Percentiles rank a stretch among this genome's conserved stretches.
Evolutionary conservation across 2,888 invertebrate species (phyloP).

Genomic region (Eilema sororculum): DNA sequence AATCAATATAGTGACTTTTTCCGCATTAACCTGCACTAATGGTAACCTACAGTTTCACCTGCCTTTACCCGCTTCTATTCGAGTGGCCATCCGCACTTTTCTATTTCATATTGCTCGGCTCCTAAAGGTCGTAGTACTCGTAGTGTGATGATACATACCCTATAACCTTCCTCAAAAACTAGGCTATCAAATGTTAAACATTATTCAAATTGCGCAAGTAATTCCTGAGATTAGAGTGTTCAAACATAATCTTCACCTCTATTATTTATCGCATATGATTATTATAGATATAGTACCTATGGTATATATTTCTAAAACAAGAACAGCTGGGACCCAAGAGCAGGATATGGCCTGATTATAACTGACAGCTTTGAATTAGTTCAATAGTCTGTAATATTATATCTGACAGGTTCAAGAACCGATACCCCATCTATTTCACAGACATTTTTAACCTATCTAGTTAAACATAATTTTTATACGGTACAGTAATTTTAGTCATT

Average conservation of each 20-base stretch:
- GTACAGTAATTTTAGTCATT: constrained; percentile 4
- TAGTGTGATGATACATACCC: neutral
- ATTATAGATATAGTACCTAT: neutral
- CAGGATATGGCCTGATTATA: neutral
- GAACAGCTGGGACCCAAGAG: neutral
- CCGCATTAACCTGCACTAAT: neutral
- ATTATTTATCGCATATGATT: neutral
- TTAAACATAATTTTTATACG: neutral
- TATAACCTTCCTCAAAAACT: neutral
- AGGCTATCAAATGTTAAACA: neutral
- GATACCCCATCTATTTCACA: neutral
- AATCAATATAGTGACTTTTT: neutral
- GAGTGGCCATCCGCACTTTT: neutral
- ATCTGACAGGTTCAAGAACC: neutral
- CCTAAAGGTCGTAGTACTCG: too few relatives aligned
- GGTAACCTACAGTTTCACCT: neutral
- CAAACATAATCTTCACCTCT: neutral
- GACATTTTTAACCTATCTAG: neutral
- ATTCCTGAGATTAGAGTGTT: neutral
- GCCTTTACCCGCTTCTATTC: neutral
- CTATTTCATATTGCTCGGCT: neutral
- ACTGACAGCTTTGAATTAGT: constrained; percentile 1
- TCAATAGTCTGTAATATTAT: neutral
- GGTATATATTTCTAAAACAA: neutral
- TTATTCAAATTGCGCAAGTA: neutral